phyloP scores from a whole-genome alignment of 1,140 invertebrate genomes.

The Pollicipes pollicipes region DNA sequence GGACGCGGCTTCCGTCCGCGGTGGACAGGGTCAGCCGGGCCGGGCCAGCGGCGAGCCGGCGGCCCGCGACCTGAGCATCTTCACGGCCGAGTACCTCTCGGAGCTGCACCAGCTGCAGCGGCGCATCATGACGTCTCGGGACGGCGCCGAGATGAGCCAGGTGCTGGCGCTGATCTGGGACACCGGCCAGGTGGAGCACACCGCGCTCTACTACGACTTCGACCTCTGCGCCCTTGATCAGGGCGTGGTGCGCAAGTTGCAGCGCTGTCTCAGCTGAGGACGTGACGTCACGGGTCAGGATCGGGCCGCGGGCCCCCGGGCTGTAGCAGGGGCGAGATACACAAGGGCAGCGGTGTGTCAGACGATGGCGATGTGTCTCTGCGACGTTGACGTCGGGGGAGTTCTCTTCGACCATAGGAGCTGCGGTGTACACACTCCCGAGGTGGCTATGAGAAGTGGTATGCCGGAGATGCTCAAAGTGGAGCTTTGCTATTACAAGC shows the following conservation, averaged over 20 bases:
- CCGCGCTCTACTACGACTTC: constrained; percentile 69
- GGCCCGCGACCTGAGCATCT: neutral
- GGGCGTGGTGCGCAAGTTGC: constrained; percentile 55
- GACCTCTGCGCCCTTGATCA: constrained; percentile 64
- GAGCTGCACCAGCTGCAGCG: constrained; percentile 57
- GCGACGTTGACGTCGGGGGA: no score
- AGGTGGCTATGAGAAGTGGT: no score
- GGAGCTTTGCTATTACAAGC: no score
- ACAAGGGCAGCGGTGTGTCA: no score
- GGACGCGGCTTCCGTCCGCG: neutral
- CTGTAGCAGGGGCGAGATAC: no score
- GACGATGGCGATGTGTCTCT: no score
- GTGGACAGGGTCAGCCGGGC: no score
- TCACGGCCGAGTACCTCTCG: constrained; percentile 43
- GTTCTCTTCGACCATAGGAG: no score
- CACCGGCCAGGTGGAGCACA: constrained; percentile 66
- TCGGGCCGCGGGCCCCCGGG: no score
- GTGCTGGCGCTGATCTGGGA: constrained; percentile 70
- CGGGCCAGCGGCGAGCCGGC: no score
- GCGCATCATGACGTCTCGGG: constrained; percentile 65
- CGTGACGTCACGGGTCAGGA: neutral
- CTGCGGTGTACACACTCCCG: no score
- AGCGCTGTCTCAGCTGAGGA: constrained; percentile 41
- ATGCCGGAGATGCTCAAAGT: no score
- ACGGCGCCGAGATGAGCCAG: constrained; percentile 57